These are phyloP conservation scores for Pelodiscus sinensis DNA, from an alignment of 2,113 vertebrate genomes.

Conservation along the genomic window DNA sequence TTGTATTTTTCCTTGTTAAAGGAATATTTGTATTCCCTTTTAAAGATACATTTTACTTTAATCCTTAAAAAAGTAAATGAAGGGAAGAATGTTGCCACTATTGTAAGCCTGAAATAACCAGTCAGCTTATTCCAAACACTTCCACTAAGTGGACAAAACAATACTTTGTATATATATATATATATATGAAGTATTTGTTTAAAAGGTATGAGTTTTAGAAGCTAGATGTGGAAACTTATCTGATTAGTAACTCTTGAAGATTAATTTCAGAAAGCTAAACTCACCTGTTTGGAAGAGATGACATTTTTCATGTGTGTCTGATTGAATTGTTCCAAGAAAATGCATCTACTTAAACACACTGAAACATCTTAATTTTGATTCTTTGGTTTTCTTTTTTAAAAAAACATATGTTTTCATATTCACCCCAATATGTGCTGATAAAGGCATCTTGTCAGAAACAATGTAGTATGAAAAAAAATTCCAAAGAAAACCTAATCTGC, in stretches of 20 bases:
- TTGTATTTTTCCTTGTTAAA: not conserved
- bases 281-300: not conserved
- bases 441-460: constrained; percentile 48
- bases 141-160: not conserved
- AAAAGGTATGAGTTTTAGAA: not conserved
- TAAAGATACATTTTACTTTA: not conserved
- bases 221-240: not conserved
- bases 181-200: not conserved
- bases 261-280: not conserved
- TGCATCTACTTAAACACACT: not conserved
- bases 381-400: constrained; percentile 13
- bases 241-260: not conserved
- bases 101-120: not conserved
- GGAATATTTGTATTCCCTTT: not conserved
- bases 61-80: not conserved
- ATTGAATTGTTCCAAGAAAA: constrained; percentile 11
- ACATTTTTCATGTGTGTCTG: not conserved
- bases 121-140: rapidly evolving
- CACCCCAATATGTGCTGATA: not conserved
- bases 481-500: constrained; percentile 52
- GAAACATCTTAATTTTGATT: constrained; percentile 31
- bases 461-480: constrained; percentile 18
- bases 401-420: constrained; percentile 22
- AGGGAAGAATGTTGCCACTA: not conserved
- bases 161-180: not conserved